Percentiles rank a stretch among this genome's conserved stretches.
Conservation (phyloP, 2,888 invertebrate species). For the Ommatoiulus sabulosus region DNA sequence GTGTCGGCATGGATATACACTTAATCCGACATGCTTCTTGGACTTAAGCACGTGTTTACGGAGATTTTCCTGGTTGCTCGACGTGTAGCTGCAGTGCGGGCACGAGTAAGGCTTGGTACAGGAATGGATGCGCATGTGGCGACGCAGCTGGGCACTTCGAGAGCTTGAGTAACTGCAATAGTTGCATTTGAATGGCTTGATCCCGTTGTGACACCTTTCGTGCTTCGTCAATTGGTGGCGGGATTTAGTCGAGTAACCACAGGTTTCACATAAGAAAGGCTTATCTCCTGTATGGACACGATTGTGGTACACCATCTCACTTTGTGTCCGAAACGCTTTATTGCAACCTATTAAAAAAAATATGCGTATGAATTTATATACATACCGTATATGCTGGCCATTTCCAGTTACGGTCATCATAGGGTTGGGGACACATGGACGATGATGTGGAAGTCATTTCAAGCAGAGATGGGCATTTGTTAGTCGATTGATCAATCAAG, state of each 20-base stretch:
- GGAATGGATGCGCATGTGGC: slow-evolving; percentile 68
- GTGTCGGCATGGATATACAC: slow-evolving; percentile 81
- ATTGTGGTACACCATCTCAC: slow-evolving; percentile 59
- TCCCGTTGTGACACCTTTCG: slow-evolving; percentile 66
- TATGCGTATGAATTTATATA: neutral
- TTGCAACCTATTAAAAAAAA: slow-evolving; percentile 57
- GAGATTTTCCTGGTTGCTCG: slow-evolving; percentile 80
- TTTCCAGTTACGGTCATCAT: no score
- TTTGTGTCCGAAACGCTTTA: slow-evolving; percentile 58
- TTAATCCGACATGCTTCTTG: slow-evolving; percentile 81
- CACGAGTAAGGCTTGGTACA: slow-evolving; percentile 68
- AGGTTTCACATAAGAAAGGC: slow-evolving; percentile 61
- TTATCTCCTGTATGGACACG: slow-evolving; percentile 59
- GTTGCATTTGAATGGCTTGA: slow-evolving; percentile 66
- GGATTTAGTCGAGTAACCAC: slow-evolving; percentile 63
- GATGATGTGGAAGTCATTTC: no score
- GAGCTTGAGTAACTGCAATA: slow-evolving; percentile 67
- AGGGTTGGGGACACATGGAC: no score
- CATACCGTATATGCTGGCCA: neutral
- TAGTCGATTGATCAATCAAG: no score
- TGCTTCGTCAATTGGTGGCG: slow-evolving; percentile 66
- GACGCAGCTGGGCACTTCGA: slow-evolving; percentile 65
- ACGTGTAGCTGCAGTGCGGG: slow-evolving; percentile 76
- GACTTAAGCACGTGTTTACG: slow-evolving; percentile 87
- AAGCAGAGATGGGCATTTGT: no score